Evolutionary conservation across 2,888 invertebrate species (phyloP), one percentile per base, ranked within the genome.

Genomic region (Stegana nigrithorax): DNA sequence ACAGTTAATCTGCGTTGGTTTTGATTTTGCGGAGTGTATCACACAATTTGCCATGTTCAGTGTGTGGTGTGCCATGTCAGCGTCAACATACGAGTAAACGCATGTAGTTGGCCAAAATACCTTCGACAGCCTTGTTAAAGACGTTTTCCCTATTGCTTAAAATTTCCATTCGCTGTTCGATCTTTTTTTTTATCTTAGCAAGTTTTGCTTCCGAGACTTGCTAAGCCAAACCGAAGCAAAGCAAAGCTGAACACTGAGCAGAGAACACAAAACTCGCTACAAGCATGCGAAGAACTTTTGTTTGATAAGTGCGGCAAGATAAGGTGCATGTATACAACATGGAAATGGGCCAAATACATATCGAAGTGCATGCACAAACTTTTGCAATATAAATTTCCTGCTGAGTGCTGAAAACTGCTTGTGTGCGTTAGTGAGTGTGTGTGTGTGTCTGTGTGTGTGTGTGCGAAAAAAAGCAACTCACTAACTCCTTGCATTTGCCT

Each of bases 331-430:
- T n/a, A n/a, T n/a, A n/a, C n/a, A n/a, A n/a, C n/a, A n/a, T n/a
- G n/a, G n/a, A n/a, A n/a, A n/a, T n/a, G n/a, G n/a, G n/a, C n/a
- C n/a, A n/a, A n/a, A n/a, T n/a, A n/a, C 39, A 39, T 39, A 39
- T 39, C 39, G 53, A 32, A 67, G 66, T 73, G 71, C 66, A 73
- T 74, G 73, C 63, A 66, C 55, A 63, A 72, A 75, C 73, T 75
- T 78, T 69, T 55, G 66, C 71, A 75, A 73, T 75, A 73, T 77
- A 47, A 50, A 47, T 47, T 47, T 47, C 32, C 21, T 50, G 53
- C 32, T 53, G 53, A 53, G 53, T 53, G 53, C 19, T 53, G 53
- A 53, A 53, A 53, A 19, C 1, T 8, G 7, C 10, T 21, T 12
- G 23, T 32, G 25, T 42, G n/a, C 42, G 7, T 42, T 7, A 23